phyloP scores from a whole-genome alignment of 2,888 invertebrate genomes.

The Mycalesis mineus region DNA sequence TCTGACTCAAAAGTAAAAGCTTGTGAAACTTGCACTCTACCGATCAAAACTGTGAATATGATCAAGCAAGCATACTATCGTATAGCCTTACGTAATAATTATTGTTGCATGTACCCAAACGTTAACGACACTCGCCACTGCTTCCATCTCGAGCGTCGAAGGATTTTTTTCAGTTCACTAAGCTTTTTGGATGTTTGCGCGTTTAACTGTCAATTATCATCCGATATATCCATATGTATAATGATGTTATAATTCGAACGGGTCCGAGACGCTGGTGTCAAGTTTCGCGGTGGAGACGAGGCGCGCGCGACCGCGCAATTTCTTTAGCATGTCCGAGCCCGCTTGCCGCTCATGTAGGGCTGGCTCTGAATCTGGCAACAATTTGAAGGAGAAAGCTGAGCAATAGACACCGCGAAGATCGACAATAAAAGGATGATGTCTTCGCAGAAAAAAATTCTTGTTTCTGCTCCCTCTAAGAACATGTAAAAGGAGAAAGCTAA shows the following conservation, averaged over 20 bases:
- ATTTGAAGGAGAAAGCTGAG: too few relatives aligned
- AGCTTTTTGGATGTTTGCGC: conserved; percentile 17
- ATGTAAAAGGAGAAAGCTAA: too few relatives aligned
- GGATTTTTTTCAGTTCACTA: not conserved
- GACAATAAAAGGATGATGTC: too few relatives aligned
- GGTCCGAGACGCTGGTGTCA: conserved; percentile 40
- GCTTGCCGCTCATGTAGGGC: conserved; percentile 6
- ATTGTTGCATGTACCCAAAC: not conserved
- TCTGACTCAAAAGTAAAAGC: too few relatives aligned
- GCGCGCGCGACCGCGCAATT: conserved; percentile 68
- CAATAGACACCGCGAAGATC: too few relatives aligned
- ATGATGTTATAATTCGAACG: conserved; percentile 25
- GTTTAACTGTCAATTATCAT: conserved; percentile 16
- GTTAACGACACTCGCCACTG: not conserved
- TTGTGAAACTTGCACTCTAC: too few relatives aligned
- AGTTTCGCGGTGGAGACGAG: conserved; percentile 57
- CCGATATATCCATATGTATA: conserved; percentile 15
- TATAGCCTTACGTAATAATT: not conserved
- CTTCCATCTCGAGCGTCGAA: not conserved
- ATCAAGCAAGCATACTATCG: too few relatives aligned
- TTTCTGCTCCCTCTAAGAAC: too few relatives aligned
- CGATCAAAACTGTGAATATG: too few relatives aligned
- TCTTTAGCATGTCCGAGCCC: conserved; percentile 34
- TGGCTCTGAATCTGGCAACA: not conserved
- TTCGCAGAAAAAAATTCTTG: too few relatives aligned